Conservation (phyloP, 2,888 invertebrate species). For the Metellina segmentata region DNA sequence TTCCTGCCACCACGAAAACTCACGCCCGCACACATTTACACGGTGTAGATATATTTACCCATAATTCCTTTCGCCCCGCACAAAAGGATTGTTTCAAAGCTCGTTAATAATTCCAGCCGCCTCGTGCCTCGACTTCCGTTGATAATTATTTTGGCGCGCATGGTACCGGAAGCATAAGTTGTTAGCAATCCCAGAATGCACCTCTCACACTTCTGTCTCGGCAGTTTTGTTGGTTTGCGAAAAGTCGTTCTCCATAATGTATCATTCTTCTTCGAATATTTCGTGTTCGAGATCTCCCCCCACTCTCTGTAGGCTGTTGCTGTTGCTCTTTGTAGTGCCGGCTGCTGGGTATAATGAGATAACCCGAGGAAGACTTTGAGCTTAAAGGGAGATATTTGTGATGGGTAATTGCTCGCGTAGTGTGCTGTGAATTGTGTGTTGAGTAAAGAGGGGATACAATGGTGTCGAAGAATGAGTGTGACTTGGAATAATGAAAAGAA, state of each 20-base stretch:
- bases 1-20: constrained; percentile 18
- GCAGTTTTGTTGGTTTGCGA: constrained; percentile 34
- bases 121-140: constrained; percentile 65
- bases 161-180: constrained; percentile 73
- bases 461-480: too few relatives aligned
- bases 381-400: too few relatives aligned
- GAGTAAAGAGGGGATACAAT: background rate
- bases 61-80: constrained; percentile 54
- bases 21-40: constrained; percentile 36
- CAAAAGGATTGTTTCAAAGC: constrained; percentile 67
- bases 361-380: background rate
- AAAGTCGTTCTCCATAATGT: constrained; percentile 45
- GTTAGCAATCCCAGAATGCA: constrained; percentile 63
- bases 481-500: too few relatives aligned
- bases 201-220: constrained; percentile 4
- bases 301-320: constrained; percentile 3
- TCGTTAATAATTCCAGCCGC: constrained; percentile 69
- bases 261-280: constrained; percentile 41
- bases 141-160: constrained; percentile 72
- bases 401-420: too few relatives aligned
- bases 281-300: constrained; percentile 13
- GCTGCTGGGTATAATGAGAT: constrained; percentile 26
- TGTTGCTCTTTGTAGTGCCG: constrained; percentile 20
- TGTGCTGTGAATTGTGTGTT: background rate
- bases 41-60: constrained; percentile 67